A percentile compares a stretch with the other conserved stretches of the same genome.
Conservation (phyloP, 1,140 invertebrate genomes). For the Vanessa tameamea region DNA sequence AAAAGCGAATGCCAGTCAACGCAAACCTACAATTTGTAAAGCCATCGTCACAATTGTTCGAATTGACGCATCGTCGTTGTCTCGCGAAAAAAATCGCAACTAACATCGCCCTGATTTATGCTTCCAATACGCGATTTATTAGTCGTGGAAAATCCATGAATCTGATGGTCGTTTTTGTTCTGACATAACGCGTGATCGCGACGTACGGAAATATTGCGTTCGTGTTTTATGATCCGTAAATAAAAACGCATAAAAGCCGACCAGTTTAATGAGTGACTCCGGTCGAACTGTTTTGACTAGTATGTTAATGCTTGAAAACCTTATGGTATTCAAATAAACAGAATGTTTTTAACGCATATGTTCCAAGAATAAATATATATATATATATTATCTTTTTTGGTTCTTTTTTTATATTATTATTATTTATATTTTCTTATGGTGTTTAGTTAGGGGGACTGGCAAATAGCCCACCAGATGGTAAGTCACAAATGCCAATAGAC, state of each 20-base stretch:
- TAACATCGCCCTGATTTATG: slow-evolving; percentile 55
- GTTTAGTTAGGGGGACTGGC: too few species aligned
- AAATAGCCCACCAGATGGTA: too few species aligned
- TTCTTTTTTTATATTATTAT: too few species aligned
- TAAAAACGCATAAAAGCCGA: slow-evolving; percentile 5
- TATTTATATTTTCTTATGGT: too few species aligned
- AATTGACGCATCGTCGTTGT: slow-evolving; percentile 40
- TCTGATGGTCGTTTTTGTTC: slow-evolving; percentile 50
- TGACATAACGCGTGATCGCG: slow-evolving; percentile 45
- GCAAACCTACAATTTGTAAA: slow-evolving; percentile 5
- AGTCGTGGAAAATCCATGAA: slow-evolving; percentile 54
- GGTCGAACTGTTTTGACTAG: slow-evolving; percentile 3
- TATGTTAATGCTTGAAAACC: not conserved
- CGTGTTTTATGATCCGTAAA: slow-evolving; percentile 41
- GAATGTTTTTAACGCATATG: too few species aligned
- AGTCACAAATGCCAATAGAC: too few species aligned
- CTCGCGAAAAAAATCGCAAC: slow-evolving; percentile 44
- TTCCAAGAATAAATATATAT: too few species aligned
- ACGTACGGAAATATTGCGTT: slow-evolving; percentile 48
- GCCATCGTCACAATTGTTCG: slow-evolving; percentile 29
- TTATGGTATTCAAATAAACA: not conserved
- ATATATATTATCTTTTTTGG: too few species aligned
- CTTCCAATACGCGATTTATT: slow-evolving; percentile 55
- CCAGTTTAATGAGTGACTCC: slow-evolving; percentile 6
- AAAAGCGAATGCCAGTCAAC: not conserved